Base-by-base conservation (phyloP, 2,888 invertebrate species). In the Eueremaeus valkanovi region DNA sequence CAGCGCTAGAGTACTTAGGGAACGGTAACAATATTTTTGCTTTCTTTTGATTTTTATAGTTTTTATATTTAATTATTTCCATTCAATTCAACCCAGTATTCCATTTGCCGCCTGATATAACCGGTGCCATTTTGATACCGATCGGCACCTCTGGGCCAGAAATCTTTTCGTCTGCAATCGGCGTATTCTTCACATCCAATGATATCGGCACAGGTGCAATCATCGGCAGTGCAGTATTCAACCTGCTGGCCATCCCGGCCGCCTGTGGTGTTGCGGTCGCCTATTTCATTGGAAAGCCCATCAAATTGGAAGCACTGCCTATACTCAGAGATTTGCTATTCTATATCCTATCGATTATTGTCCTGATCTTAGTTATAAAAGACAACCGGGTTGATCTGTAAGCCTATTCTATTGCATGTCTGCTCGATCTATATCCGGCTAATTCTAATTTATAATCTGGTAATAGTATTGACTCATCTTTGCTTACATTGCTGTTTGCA, bases 181-280 rank as follows among this genome's bases (percentile, higher is more conserved):
- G 75, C 27, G 75, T 75, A 21, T 75, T 75, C 51, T 75, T 75
- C 49, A 63, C 75, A 16, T 31, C n/a, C 24, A 75, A 75, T 75
- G 75, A 75, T 42, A 75, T 75, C 55, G 75, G 75, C 13, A 75
- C 75, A n/a, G 75, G 75, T 24, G 75, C 75, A n/a, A 75, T 75
- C 51, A 75, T 75, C 29, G 75, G 75, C 21, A 72, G 75, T 42
- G 70, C 72, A 18, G 75, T 75, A 9, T 75, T 72, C 51, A 75
- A 75, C 31, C 40, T 75, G 51, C 27, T 75, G 33, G 75, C 72
- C 42, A 75, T 75, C 13, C 75, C 75, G 13, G 75, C 75, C 18
- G 70, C 75, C 55, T 75, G 72, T 58, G 75, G 75, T 18, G 18
- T 75, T 40, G 75, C 75, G 11, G 75, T 72, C 18, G 75, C 61